These are phyloP conservation scores for Chrysopilus asiliformis DNA, from an alignment of 2,888 invertebrate genomes.

Conservation along the genomic window DNA sequence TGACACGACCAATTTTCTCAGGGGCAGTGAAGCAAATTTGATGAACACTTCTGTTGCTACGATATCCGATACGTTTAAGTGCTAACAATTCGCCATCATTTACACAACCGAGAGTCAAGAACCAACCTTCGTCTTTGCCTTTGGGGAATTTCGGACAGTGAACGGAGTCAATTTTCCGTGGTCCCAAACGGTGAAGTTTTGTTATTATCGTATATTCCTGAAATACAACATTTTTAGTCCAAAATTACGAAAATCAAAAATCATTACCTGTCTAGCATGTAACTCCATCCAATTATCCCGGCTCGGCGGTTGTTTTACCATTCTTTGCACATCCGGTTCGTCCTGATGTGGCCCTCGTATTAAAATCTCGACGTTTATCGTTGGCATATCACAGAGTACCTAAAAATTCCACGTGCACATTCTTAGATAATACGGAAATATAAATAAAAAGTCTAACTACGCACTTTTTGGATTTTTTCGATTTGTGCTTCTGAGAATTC, in stretches of 20 bases:
- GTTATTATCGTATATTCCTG: constrained; percentile 57
- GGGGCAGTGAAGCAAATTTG: constrained; percentile 52
- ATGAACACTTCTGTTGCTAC: constrained; percentile 37
- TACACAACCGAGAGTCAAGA: constrained; percentile 66
- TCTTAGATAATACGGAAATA: constrained; percentile 1
- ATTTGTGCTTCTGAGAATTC: constrained; percentile 56
- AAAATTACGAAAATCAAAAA: not conserved
- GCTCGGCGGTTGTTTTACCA: constrained; percentile 29
- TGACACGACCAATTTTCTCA: constrained; percentile 52
- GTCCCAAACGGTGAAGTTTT: constrained; percentile 41
- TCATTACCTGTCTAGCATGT: constrained; percentile 47
- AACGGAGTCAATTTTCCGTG: constrained; percentile 49
- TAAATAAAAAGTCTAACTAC: constrained; percentile 6
- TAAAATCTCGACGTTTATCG: constrained; percentile 43
- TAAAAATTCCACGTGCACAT: no score
- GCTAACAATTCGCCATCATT: constrained; percentile 62
- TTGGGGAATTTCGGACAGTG: constrained; percentile 79
- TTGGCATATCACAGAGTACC: constrained; percentile 50
- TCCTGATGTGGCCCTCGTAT: constrained; percentile 43
- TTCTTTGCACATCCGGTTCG: constrained; percentile 19
- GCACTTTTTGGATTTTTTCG: constrained; percentile 50
- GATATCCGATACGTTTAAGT: constrained; percentile 57
- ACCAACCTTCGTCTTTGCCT: constrained; percentile 93
- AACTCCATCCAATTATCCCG: constrained; percentile 44
- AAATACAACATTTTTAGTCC: not conserved